Evolutionary conservation across 2,113 vertebrate genomes (phyloP).

Genomic region (Austrofundulus limnaeus): DNA sequence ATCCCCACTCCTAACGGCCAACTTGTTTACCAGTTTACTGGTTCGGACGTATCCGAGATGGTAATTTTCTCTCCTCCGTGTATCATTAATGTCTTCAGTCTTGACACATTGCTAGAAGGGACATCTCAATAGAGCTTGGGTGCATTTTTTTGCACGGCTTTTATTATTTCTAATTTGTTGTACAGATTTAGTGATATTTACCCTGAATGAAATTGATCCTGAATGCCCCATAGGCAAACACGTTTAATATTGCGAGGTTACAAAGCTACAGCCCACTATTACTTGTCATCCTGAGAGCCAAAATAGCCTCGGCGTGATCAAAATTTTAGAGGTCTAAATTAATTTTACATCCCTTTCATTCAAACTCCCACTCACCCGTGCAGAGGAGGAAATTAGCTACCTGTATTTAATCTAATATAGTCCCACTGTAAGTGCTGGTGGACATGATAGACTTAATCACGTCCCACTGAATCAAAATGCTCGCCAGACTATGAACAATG

Average conservation of each 20-base stretch:
- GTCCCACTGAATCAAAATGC: conserved; percentile 69
- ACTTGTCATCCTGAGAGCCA: conserved; percentile 76
- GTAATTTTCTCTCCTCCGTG: conserved; percentile 90
- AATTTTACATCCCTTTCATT: conserved; percentile 79
- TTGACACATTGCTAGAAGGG: conserved; percentile 85
- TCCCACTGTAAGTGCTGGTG: conserved; percentile 75
- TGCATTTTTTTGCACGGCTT: conserved; percentile 76
- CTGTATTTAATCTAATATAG: conserved; percentile 80
- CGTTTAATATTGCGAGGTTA: conserved; percentile 58
- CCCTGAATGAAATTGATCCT: conserved; percentile 78
- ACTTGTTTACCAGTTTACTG: conserved; percentile 98
- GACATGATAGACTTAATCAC: conserved; percentile 80
- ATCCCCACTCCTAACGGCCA: conserved; percentile 94
- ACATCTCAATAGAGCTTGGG: conserved; percentile 78
- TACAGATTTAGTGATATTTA: conserved; percentile 79
- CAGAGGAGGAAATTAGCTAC: conserved; percentile 79
- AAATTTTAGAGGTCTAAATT: conserved; percentile 79
- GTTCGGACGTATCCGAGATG: conserved; percentile 91
- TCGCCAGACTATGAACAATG: conserved; percentile 59
- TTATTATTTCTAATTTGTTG: conserved; percentile 78
- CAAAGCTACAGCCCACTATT: conserved; percentile 73
- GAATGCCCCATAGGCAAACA: conserved; percentile 68
- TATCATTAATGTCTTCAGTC: conserved; percentile 89
- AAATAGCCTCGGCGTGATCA: conserved; percentile 77
- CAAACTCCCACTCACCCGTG: conserved; percentile 75